Evolutionary conservation across 1,140 invertebrate species (phyloP).

Genomic region (Psix sp.): DNA sequence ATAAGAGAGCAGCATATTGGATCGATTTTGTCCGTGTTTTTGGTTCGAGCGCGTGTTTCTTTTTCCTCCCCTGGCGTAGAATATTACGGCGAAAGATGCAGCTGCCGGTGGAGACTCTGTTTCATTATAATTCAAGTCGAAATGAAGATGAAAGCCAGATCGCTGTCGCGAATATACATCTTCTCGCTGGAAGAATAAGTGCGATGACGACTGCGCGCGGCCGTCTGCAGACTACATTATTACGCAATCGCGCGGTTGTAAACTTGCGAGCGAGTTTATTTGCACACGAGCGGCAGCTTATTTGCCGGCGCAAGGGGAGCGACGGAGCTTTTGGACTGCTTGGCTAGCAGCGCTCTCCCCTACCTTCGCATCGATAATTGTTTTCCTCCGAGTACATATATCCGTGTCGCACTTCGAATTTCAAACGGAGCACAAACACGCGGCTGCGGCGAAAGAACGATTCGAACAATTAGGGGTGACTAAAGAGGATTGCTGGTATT

Average conservation of each 20-base stretch:
- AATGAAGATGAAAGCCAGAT: conserved; percentile 31
- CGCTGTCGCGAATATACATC: conserved; percentile 19
- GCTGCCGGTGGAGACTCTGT: conserved; percentile 9
- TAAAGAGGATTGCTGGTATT: conserved; percentile 33
- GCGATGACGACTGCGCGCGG: conserved; percentile 29
- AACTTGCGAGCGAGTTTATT: conserved; percentile 62
- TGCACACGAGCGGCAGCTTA: conserved; percentile 52
- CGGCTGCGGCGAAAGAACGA: conserved; percentile 23
- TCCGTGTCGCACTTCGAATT: conserved; percentile 37
- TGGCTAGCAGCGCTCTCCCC: conserved; percentile 6
- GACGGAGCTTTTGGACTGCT: conserved; percentile 1
- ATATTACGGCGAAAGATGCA: neutral
- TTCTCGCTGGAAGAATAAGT: conserved; percentile 23
- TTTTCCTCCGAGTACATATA: conserved; percentile 40
- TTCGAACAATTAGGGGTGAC: conserved; percentile 32
- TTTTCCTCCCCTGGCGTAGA: neutral
- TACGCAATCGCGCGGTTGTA: conserved; percentile 62
- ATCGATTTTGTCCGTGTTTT: conserved; percentile 22
- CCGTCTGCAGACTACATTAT: conserved; percentile 54
- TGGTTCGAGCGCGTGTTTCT: conserved; percentile 39
- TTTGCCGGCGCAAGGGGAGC: conserved; percentile 39
- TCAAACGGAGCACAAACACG: conserved; percentile 36
- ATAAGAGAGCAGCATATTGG: conserved; percentile 29
- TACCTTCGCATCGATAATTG: conserved; percentile 39
- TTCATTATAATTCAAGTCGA: conserved; percentile 36